Base-by-base conservation (phyloP, 2,888 invertebrate genomes). In the Chymomyza procnemis region DNA sequence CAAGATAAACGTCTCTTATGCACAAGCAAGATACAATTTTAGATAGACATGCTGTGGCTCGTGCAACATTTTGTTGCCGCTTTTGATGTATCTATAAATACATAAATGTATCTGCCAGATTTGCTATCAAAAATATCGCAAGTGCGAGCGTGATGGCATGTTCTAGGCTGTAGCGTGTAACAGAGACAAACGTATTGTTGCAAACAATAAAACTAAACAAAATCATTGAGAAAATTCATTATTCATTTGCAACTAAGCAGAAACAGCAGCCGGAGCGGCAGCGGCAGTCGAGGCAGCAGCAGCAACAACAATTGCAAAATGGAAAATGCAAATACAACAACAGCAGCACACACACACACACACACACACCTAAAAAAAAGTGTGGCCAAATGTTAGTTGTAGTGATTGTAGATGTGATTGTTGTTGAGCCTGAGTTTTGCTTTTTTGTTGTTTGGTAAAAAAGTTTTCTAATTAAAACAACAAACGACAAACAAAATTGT, bases 401-500 rank as follows among this genome's bases (percentile, higher is more conserved):
- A 50, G 34, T 54, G 18, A 22, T 21, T 46, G 52, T 52, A 50
- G 34, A 46, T 16, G 60, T 26, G 46, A 16, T 41, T 55, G 16
- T 6, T 62, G 18, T 16, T n/a, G n/a, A 12, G 16, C 8, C 8
- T 84, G 78, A 83, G 87, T 82, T 84, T 74, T 74, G 60, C 57
- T 73, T 73, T 78, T 78, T 61, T 71, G 78, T 82, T 85, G 81
- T 76, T 86, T 86, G 76, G 78, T 75, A 85, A 84, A 83, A 83
- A 84, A 84, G 82, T 84, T 84, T 84, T 84, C 83, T 84, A 84
- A 84, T 84, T 84, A 84, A 84, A 87, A 87, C 83, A 87, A 84
- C 83, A 84, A 84, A 85, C 84, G 81, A 82, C 85, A 87, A 87
- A 79, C 82, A 78, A 85, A 86, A 87, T 87, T 83, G 87, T 83